Evolutionary conservation across 2,888 invertebrate genomes (phyloP).

Genomic region (Lycophotia porphyrea): DNA sequence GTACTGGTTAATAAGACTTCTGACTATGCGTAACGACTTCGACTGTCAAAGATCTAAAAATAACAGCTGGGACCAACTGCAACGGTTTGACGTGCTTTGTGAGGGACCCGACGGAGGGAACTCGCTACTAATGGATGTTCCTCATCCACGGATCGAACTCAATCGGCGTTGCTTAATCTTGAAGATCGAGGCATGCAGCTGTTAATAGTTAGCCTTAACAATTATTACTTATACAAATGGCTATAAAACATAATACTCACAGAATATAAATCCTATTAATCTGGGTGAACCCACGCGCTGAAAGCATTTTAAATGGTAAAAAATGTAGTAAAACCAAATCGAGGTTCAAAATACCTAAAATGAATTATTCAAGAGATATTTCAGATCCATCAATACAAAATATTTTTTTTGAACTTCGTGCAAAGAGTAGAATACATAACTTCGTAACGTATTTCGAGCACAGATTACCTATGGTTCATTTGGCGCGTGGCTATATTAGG

Average conservation of each 20-base stretch:
- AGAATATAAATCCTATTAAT: slow-evolving; percentile 45
- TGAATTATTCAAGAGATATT: background rate
- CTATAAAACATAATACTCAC: slow-evolving; percentile 46
- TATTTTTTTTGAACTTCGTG: slow-evolving; percentile 8
- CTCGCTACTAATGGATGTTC: background rate
- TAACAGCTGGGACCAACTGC: too few species aligned
- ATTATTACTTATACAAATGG: background rate
- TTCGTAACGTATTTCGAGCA: slow-evolving; percentile 8
- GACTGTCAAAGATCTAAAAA: background rate
- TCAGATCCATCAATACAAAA: background rate
- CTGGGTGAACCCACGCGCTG: slow-evolving; percentile 40
- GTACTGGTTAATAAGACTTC: too few species aligned
- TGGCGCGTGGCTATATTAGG: background rate
- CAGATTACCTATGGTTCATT: background rate
- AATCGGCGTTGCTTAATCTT: background rate
- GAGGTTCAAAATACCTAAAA: slow-evolving; percentile 1
- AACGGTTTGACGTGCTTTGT: too few species aligned
- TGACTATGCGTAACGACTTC: background rate
- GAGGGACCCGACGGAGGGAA: background rate
- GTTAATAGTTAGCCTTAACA: background rate
- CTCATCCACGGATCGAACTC: background rate
- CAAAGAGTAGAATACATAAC: background rate
- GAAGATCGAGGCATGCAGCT: background rate
- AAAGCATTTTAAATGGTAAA: slow-evolving; percentile 40
- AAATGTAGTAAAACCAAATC: background rate